These are phyloP conservation scores for Lordiphosa fenestrarum DNA, from an alignment of 2,888 invertebrate genomes.

Conservation along the genomic window DNA sequence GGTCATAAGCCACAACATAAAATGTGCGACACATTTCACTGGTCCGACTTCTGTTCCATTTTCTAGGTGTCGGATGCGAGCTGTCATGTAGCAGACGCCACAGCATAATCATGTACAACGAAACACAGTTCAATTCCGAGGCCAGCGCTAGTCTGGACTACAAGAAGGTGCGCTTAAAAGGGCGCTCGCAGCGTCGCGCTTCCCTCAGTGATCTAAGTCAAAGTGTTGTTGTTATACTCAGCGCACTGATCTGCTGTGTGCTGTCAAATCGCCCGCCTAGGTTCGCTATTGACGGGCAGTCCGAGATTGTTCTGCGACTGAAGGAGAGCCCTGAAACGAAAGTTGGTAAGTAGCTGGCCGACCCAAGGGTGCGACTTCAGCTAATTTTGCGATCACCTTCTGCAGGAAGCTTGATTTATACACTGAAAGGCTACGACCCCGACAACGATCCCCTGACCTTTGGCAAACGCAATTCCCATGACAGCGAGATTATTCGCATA, in stretches of 20 bases:
- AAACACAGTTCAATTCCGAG: constrained; percentile 30
- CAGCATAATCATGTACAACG: constrained; percentile 54
- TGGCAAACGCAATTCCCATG: constrained; percentile 89
- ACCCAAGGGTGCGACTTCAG: not conserved
- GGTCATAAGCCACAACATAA: constrained; percentile 60
- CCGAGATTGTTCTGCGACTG: constrained; percentile 93
- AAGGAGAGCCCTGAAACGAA: constrained; percentile 94
- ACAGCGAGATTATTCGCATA: constrained; percentile 91
- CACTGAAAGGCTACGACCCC: constrained; percentile 90
- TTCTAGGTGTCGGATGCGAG: constrained; percentile 47
- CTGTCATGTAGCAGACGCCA: constrained; percentile 42
- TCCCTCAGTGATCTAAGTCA: constrained; percentile 3
- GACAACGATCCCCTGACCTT: constrained; percentile 92
- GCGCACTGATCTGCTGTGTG: constrained; percentile 41
- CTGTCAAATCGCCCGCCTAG: constrained; percentile 88
- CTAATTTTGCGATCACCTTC: not conserved
- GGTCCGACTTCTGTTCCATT: constrained; percentile 53
- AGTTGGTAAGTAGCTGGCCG: constrained; percentile 84
- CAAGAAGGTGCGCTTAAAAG: constrained; percentile 76
- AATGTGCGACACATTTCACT: constrained; percentile 50
- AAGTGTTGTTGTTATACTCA: constrained; percentile 43
- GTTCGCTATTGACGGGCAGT: constrained; percentile 92
- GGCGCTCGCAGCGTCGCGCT: not conserved
- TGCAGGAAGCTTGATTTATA: constrained; percentile 90
- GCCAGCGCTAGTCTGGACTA: constrained; percentile 45